Base-by-base conservation (phyloP, 2,797 vertebrate species). In the Paratrypauchen microcephalus region DNA sequence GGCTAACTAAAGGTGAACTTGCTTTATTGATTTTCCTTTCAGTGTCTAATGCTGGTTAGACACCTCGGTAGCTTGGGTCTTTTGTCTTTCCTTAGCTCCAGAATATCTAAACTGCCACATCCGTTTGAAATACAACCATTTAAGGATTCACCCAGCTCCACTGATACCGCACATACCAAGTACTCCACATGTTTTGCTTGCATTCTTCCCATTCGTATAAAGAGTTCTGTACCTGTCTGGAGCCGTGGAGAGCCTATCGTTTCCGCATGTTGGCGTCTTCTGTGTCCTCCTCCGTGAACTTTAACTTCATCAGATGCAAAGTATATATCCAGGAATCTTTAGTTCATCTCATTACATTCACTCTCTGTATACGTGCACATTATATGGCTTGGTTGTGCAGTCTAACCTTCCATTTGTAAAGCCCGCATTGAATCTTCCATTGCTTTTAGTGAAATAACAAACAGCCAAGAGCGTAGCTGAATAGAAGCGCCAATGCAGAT, bases 391-490 rank as follows among this genome's bases (percentile, higher is more conserved):
- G 26, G 47, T 70, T 57, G 66, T 47, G 32, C 77, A 70, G 75
- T 64, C 61, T 47, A 66, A 62, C 64, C 67, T 2, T 6, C 69
- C 68, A 72, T 76, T 73, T 61, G 55, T 74, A 50, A 71, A 55
- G 39, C 65, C 18, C 24, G 47, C 28, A 62, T 65, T 56, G 61
- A 54, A 65, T 83, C 67, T 60, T 11, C 8, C 63, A 45, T 58
- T 56, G 60, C 60, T 45, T 62, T 45, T 62, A 24, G 60, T 64
- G 6, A 61, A 45, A 47, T 47, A 54, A 50, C 48, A 54, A 66
- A 32, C 23, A 23, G 28, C 21, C 50, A 18, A 6, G 12, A 16
- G 12, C 6, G 24, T 52, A 16, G 6, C 3, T 52, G 47, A 23
- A 21, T 23, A 36, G 19, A 30, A 23, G 28, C 50, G 8, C 18